Evolutionary conservation across 2,888 invertebrate genomes (phyloP), one percentile per base, ranked within the genome.

Genomic region (Drosophila paracracens): DNA sequence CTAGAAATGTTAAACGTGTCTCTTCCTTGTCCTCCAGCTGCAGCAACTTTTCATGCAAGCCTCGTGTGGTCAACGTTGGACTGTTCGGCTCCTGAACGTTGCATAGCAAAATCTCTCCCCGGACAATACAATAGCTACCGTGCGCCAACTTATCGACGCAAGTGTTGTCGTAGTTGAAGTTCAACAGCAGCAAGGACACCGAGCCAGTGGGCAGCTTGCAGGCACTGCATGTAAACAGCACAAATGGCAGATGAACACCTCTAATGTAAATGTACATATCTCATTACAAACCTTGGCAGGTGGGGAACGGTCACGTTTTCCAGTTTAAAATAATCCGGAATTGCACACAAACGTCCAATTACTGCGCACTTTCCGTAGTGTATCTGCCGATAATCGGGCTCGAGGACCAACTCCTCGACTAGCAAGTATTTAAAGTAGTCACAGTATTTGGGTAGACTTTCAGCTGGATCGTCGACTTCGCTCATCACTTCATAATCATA

Each of bases 291-390:
- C 92, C 66, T 70, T 18, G 91, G 80, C 13, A 92, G 71, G 62
- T 78, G 81, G 1, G 82, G 86, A 16, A 92, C 52, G 25, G 79
- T 79, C n/a, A 93, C 85, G 79, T 91, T 92, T 70, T 92, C 90
- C 53, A 92, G 51, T 10, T 58, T 68, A 54, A 74, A 78, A 43
- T 73, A 70, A 25, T 88, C 76, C 1, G 67, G 33, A 7, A 71
- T 29, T 13, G 82, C 71, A 36, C 60, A 66, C 13, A 92, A 54
- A 35, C 89, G 89, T n/a, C 92, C 92, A 67, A 92, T 89, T n/a
- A 92, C 62, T 21, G 91, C 74, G 64, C 92, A 92, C 50, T 90
- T 90, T 16, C 92, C 92, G 74, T 83, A 91, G 58, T 92, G 93
- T 7, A 92, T 36, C 8, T 71, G 50, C 2, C 70, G 72, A 27